Percentiles rank a stretch among this genome's conserved stretches.
Conservation (phyloP, 2,797 vertebrate genomes). For the Melopsittacus undulatus region DNA sequence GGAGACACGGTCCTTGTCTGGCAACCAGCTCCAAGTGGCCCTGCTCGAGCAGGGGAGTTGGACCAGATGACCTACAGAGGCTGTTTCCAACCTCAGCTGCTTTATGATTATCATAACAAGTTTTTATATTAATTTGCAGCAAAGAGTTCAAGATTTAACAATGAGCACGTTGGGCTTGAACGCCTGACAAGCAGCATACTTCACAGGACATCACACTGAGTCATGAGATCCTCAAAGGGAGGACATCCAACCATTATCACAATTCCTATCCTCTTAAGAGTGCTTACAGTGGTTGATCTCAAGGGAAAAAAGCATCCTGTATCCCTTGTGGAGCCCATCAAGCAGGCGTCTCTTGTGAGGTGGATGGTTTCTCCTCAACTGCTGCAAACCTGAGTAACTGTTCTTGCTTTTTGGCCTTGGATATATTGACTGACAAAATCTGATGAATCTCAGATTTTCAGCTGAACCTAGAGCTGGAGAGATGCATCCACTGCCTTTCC, state of each 20-base stretch:
- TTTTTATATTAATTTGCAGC: neutral
- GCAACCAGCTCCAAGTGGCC: neutral
- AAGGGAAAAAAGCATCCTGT: neutral
- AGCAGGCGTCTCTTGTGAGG: neutral
- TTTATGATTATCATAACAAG: neutral
- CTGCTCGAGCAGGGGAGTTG: fast-evolving
- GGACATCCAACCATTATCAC: neutral
- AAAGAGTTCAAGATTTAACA: neutral
- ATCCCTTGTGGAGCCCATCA: neutral
- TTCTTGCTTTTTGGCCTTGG: neutral
- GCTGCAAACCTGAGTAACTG: neutral
- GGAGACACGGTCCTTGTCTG: neutral
- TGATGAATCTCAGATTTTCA: neutral
- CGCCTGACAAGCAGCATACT: neutral
- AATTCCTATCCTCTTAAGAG: neutral
- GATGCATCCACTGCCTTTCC: neutral
- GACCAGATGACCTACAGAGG: neutral
- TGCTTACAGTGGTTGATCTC: neutral
- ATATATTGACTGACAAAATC: neutral
- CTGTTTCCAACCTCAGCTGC: neutral
- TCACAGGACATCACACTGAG: neutral
- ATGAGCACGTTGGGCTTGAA: neutral
- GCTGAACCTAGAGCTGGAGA: neutral
- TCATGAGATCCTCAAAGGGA: neutral
- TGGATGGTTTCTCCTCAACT: neutral